Conservation (phyloP, 1,140 invertebrate genomes). For the Choristoneura fumiferana region DNA sequence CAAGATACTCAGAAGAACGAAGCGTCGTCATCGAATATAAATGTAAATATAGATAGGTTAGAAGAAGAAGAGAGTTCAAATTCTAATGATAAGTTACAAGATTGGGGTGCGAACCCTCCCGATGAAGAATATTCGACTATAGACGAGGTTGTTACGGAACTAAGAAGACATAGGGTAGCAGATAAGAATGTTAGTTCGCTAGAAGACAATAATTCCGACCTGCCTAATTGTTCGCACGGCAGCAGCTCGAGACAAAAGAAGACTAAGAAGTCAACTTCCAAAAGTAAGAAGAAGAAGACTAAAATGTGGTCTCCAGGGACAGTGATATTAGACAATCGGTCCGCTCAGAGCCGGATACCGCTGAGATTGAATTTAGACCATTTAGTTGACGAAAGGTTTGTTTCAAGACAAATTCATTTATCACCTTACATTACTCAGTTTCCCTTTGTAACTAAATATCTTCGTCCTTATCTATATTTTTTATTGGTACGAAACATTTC, state of each 20-base stretch:
- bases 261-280: conserved; percentile 42
- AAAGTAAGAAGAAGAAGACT: conserved; percentile 61
- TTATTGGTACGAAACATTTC: no score
- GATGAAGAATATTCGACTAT: conserved; percentile 53
- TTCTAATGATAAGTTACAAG: conserved; percentile 25
- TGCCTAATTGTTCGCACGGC: conserved; percentile 42
- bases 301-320: conserved; percentile 68
- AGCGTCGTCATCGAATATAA: conserved; percentile 58
- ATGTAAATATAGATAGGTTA: conserved; percentile 57
- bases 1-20: conserved; percentile 60
- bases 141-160: conserved; percentile 55
- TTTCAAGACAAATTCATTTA: conserved; percentile 15
- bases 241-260: conserved; percentile 42
- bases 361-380: conserved; percentile 72
- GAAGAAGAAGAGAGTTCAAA: conserved; percentile 40
- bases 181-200: conserved; percentile 46
- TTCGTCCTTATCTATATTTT: no score
- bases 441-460: no score
- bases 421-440: no score
- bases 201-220: conserved; percentile 47
- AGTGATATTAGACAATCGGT: conserved; percentile 62
- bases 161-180: conserved; percentile 49
- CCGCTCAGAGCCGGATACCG: conserved; percentile 51
- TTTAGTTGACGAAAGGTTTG: conserved; percentile 72
- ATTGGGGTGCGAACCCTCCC: conserved; percentile 37